Base-by-base conservation (phyloP, 2,113 vertebrate genomes). In the Leptocoma aspasia region DNA sequence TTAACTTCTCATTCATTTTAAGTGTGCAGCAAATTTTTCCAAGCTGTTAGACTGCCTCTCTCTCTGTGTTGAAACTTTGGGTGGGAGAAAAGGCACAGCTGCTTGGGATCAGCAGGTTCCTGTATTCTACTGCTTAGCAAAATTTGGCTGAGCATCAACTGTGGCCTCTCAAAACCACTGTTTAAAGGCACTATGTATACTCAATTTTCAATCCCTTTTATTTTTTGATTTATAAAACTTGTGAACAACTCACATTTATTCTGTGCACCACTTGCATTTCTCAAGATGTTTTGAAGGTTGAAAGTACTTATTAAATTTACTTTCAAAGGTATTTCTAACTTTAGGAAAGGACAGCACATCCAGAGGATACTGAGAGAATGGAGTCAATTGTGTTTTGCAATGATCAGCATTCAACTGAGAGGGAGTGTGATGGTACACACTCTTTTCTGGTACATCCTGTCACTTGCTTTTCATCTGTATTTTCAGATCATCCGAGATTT, bases 401-500 rank as follows among this genome's bases (percentile, higher is more conserved):
- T 52, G 39, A 90, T 63, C 41, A 49, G 13, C 1, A 5, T 76
- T 87, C 35, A 86, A 0, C 17, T 19, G 14, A 59, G 33, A 80
- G 30, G 22, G 42, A 21, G 12, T 71, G 27, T 45, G 56, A 71
- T 56, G 16, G 39, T 39, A 39, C 41, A 14, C 72, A 87, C 5
- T 72, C 20, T 86, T 86, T 83, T 77, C 75, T 79, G 22, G 28
- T 73, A 21, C 44, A 54, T 66, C 6, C 37, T 86, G 56, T 91
- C 63, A 54, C 11, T 78, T 96, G 57, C 41, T 86, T 86, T 95
- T 91, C 23, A 49, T 96, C 83, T 95, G 3, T 75, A 44, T 97
- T 97, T 97, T 92, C 93, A 99, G 98, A 96, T 92, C 98, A 99
- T 56, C 98, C 98, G 35, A 97, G 97, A 88, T 99, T 99, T 97